These are phyloP conservation scores for Copidosoma floridanum DNA, from an alignment of 1,140 invertebrate species.

Conservation along the genomic window DNA sequence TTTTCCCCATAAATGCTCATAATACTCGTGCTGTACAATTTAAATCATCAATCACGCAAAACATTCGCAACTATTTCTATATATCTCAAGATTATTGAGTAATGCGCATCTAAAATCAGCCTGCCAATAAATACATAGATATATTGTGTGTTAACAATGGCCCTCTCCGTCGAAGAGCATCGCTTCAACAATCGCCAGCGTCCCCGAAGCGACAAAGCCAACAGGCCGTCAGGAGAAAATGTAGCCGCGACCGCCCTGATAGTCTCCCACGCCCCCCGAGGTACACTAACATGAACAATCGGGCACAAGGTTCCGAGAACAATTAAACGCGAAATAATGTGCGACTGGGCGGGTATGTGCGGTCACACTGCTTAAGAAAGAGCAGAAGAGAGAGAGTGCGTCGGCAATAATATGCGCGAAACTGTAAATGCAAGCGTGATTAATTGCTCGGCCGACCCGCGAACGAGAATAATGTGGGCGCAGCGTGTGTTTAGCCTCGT, in stretches of 20 bases:
- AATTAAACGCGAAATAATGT: slow-evolving; percentile 40
- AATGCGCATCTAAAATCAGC: too few relatives aligned
- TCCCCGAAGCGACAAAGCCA: not conserved
- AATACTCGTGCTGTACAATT: too few relatives aligned
- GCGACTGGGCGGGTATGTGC: slow-evolving; percentile 7
- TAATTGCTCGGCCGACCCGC: slow-evolving; percentile 31
- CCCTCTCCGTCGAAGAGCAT: too few relatives aligned
- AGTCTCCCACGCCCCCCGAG: slow-evolving; percentile 27
- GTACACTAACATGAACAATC: slow-evolving; percentile 26
- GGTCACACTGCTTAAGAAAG: too few relatives aligned
- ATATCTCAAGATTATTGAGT: too few relatives aligned
- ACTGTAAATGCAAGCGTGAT: slow-evolving; percentile 41
- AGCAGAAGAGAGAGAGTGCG: slow-evolving; percentile 20
- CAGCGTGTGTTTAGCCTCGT: not conserved
- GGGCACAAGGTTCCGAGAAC: slow-evolving; percentile 40
- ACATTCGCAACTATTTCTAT: too few relatives aligned
- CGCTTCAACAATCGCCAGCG: slow-evolving; percentile 8
- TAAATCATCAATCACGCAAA: too few relatives aligned
- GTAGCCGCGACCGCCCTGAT: slow-evolving; percentile 24
- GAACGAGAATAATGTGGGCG: not conserved
- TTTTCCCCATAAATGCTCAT: too few relatives aligned
- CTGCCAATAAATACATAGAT: too few relatives aligned
- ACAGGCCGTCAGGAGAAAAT: not conserved
- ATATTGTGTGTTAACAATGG: too few relatives aligned
- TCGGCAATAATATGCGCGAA: slow-evolving; percentile 32